Evolutionary conservation across 2,888 invertebrate species (phyloP), one percentile per base, ranked within the genome.

Genomic region (Drosophila planitibia): DNA sequence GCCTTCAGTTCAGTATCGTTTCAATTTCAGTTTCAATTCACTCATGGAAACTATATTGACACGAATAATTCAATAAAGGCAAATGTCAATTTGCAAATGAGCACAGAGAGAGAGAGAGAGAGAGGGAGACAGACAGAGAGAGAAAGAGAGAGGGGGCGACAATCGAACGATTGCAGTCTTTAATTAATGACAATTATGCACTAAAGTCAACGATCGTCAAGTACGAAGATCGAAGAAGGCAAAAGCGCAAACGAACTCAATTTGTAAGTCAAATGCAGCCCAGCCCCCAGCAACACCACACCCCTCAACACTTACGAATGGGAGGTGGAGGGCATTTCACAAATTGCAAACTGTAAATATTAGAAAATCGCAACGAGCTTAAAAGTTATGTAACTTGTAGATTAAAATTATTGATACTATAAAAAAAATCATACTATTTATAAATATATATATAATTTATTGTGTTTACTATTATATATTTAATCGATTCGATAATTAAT

Each of bases 121-220:
- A 19, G 75, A 57, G 63, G 52, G 82, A 32, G 32, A 30, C 7
- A 30, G 5, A 33, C 83, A 81, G 81, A 78, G 82, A 81, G 81
- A 77, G 12, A 12, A 7, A 19, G 19, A n/a, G 25, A 28, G n/a
- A 25, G n/a, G 12, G 12, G 37, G 19, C 19, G 78, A 83, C 82
- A 83, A 87, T 88, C 90, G 83, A 82, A 67, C 84, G 85, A 81
- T 82, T 82, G 82, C 78, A 76, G 76, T 68, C 80, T 25, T 78
- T 83, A 90, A 90, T 91, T 90, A 90, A 86, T 76, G 79, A 70
- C 89, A 83, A 85, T 85, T 80, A 70, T 44, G 60, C 54, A 58
- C 35, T 32, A 58, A 55, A 60, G 54, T 71, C 67, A 70, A 70
- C 37, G 61, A 65, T 54, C 65, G 53, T 58, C 66, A 58, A 58